Evolutionary conservation across 1,140 invertebrate genomes (phyloP).

Genomic region (Octopus bimaculoides): DNA sequence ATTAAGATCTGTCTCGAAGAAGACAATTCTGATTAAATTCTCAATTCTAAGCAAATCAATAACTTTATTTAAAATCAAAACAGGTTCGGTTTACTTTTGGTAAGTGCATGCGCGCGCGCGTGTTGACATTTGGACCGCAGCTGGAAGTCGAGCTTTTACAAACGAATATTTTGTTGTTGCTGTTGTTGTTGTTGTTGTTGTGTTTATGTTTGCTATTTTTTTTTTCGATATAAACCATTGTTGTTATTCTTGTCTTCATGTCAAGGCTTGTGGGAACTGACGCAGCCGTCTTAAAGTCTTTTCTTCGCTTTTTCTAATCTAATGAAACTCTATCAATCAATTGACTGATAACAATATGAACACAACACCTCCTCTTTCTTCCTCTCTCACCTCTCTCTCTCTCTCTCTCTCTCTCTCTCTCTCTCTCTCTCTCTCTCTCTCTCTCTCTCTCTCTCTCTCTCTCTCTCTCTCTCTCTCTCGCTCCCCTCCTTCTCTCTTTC

Average conservation of each 20-base stretch:
- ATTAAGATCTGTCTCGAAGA: too few species aligned
- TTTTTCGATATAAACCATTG: not conserved
- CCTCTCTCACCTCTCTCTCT: not conserved
- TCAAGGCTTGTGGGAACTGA: not conserved
- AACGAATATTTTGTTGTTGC: too few species aligned
- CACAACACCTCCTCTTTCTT: not conserved
- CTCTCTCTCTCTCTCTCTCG: not conserved
- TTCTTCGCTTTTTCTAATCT: not conserved
- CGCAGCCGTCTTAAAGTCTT: not conserved
- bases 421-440: not conserved
- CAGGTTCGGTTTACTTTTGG: too few species aligned
- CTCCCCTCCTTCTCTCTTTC: not conserved
- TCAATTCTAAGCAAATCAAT: too few species aligned
- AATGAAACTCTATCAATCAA: not conserved
- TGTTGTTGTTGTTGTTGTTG: not conserved
- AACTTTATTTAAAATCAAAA: too few species aligned
- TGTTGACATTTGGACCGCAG: too few species aligned
- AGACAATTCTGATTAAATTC: too few species aligned
- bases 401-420: not conserved
- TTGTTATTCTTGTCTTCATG: not conserved
- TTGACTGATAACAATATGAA: not conserved
- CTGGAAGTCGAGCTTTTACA: too few species aligned
- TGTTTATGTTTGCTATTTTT: not conserved
- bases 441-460: not conserved
- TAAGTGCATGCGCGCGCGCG: too few species aligned